Percentiles rank a stretch among this genome's conserved stretches.
Evolutionary conservation across 2,113 vertebrate species (phyloP).

Genomic region (Larimichthys crocea): DNA sequence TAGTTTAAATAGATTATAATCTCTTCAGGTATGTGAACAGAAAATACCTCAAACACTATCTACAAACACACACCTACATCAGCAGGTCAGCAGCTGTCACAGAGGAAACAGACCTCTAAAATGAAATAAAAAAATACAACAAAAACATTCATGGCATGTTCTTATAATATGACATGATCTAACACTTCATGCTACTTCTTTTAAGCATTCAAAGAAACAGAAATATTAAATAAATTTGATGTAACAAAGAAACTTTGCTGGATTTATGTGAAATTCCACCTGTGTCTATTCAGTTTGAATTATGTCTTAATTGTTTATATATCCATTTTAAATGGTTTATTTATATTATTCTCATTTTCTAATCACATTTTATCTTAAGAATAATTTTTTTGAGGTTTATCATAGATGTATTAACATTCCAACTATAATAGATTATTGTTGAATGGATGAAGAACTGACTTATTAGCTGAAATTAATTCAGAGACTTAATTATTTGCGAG

Average conservation of each 20-base stretch:
- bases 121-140: background rate
- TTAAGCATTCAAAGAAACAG: slow-evolving; percentile 15
- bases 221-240: slow-evolving; percentile 3
- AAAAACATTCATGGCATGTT: background rate
- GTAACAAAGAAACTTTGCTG: slow-evolving; percentile 20
- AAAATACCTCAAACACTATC: slow-evolving; percentile 14
- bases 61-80: slow-evolving; percentile 42
- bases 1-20: slow-evolving; percentile 44
- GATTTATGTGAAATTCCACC: slow-evolving; percentile 35
- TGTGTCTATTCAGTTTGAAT: slow-evolving; percentile 4
- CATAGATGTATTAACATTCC: slow-evolving; percentile 1
- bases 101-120: background rate
- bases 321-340: slow-evolving; percentile 1
- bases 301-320: background rate
- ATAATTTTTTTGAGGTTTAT: slow-evolving; percentile 41
- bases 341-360: background rate
- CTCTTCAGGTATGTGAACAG: slow-evolving; percentile 34
- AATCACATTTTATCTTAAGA: background rate
- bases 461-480: slow-evolving; percentile 17
- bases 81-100: slow-evolving; percentile 42
- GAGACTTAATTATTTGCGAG: slow-evolving; percentile 59
- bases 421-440: slow-evolving; percentile 13
- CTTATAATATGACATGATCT: background rate
- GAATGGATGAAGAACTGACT: background rate
- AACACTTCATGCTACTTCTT: slow-evolving; percentile 6